phyloP scores from a whole-genome alignment of 2,888 invertebrate genomes.

The Mythimna lalbum region DNA sequence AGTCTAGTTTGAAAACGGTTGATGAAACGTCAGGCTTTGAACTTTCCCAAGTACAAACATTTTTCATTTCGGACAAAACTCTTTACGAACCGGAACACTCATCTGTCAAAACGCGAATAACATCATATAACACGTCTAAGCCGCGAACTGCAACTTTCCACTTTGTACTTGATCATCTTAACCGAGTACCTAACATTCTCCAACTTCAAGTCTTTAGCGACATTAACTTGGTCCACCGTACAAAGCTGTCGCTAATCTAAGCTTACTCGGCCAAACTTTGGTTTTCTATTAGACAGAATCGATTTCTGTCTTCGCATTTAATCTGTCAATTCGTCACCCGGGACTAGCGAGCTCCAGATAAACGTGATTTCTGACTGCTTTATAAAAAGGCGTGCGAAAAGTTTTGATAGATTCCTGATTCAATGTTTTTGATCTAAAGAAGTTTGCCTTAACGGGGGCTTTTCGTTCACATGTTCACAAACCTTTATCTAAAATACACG shows the following conservation, averaged over 20 bases:
- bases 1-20: background rate
- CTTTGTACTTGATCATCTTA: slow-evolving; percentile 56
- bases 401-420: slow-evolving; percentile 52
- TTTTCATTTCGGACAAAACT: background rate
- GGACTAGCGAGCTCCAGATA: slow-evolving; percentile 33
- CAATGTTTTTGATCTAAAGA: slow-evolving; percentile 39
- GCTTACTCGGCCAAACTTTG: slow-evolving; percentile 71
- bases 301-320: slow-evolving; percentile 61
- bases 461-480: slow-evolving; percentile 34
- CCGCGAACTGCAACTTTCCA: slow-evolving; percentile 48
- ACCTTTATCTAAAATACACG: slow-evolving; percentile 36
- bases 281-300: slow-evolving; percentile 70
- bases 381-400: slow-evolving; percentile 36
- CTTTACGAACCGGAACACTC: background rate
- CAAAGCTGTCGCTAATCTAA: slow-evolving; percentile 74
- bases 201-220: slow-evolving; percentile 69
- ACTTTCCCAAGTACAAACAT: background rate
- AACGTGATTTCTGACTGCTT: slow-evolving; percentile 44
- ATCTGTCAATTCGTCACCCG: slow-evolving; percentile 58
- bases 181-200: slow-evolving; percentile 55
- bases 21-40: background rate
- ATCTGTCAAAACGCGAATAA: slow-evolving; percentile 22
- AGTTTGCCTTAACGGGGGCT: slow-evolving; percentile 29
- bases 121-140: slow-evolving; percentile 19
- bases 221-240: slow-evolving; percentile 71